Evolutionary conservation across 2,888 invertebrate species (phyloP).

Genomic region (Selenia dentaria): DNA sequence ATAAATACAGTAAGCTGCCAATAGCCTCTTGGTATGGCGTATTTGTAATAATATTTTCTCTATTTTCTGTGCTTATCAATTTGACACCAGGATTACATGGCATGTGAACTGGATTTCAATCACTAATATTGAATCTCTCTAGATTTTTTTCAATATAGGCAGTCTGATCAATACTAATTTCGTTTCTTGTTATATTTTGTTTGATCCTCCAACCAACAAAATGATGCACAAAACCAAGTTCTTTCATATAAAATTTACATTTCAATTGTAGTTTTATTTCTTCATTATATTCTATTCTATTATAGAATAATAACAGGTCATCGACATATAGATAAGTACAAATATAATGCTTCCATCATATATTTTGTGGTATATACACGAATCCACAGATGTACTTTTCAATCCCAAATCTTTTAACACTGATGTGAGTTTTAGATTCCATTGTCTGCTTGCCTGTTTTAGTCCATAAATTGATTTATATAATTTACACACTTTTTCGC

Average conservation of each 20-base stretch:
- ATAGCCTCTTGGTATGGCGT: no score
- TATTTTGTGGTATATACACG: neutral
- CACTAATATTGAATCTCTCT: neutral
- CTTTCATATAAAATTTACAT: neutral
- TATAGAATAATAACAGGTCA: neutral
- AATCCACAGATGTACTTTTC: neutral
- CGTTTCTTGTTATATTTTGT: neutral
- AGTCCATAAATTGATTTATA: neutral
- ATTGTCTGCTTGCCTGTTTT: neutral
- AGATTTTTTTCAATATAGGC: neutral
- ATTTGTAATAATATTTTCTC: no score
- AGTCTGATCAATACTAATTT: neutral
- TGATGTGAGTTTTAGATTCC: neutral
- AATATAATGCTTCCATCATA: neutral
- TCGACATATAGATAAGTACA: neutral
- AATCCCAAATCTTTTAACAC: neutral
- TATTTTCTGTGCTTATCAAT: no score
- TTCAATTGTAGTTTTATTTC: neutral
- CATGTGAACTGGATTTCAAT: neutral
- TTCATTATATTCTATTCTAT: neutral
- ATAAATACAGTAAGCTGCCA: no score
- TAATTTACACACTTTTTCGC: neutral
- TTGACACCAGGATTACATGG: no score
- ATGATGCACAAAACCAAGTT: neutral
- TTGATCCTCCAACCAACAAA: neutral